Evolutionary conservation across 2,888 invertebrate species (phyloP), one percentile per base, ranked within the genome.

Genomic region (Hemithea aestivaria): DNA sequence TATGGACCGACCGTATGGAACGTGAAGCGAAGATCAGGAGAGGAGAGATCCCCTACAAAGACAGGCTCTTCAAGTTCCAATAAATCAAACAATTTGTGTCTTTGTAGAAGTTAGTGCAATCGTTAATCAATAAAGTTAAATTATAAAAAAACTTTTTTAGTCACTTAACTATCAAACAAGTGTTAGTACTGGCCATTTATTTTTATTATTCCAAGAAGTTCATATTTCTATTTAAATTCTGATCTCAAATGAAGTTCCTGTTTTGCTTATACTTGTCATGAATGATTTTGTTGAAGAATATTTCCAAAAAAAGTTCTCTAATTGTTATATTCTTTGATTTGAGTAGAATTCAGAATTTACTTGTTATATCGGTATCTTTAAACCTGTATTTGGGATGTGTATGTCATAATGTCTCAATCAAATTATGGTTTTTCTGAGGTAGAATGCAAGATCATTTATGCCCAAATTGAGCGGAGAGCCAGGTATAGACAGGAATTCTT

Each of bases 1-100:
- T 92, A 12, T 88, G 90, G 62, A 66, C 56, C 0, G 79, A 88
- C 1, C 88, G 92, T 61, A 80, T 84, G 2, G 43, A 53, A 0
- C 71, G 83, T 24, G 94, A 95, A 61, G 51, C 81, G 0, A 59
- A 78, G 48, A 90, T 89, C 49, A 89, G 95, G 44, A 89, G 87
- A 30, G 95, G 96, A 12, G 89, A 93, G 78, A 88, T 95, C 1
- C 88, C 91, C 24, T 95, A 95, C 79, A 91, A 87, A 59, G 94
- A 95, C 62, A 91, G 95, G 60, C 46, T 66, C 12, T 91, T 90
- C 64, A 94, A 93, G 78, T 91, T 93, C 45, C 72, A 83, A 40
- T 92, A 91, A 64, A 4, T 16, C 16, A 4, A 16, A 27, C 21
- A 30, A 36, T 10, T 7, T 6, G 5, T 29, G 33, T 24, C 10